A percentile compares a stretch with the other conserved stretches of the same genome.
phyloP scores from a whole-genome alignment of 2,113 vertebrate species.

The Polypterus senegalus region DNA sequence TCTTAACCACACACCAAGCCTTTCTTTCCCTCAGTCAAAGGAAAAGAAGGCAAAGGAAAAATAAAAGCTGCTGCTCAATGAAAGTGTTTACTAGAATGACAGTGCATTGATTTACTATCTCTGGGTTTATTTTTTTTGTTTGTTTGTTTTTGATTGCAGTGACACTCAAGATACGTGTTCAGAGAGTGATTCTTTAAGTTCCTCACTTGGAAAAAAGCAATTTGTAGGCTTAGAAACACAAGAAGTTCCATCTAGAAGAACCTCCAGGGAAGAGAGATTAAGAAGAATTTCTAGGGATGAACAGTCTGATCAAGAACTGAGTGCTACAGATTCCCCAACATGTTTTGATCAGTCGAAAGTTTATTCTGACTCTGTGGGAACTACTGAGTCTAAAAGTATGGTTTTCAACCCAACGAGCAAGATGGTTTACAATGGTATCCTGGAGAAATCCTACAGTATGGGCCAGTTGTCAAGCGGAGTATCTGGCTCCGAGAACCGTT shows the following conservation, averaged over 20 bases:
- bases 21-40: too few relatives aligned
- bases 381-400: conserved; percentile 75
- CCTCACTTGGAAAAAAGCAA: conserved; percentile 68
- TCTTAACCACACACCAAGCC: too few relatives aligned
- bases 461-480: conserved; percentile 72
- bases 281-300: conserved; percentile 81
- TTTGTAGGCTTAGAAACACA: conserved; percentile 59
- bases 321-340: conserved; percentile 55
- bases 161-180: conserved; percentile 71
- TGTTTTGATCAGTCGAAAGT: conserved; percentile 54
- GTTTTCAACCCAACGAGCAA: conserved; percentile 73
- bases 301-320: conserved; percentile 60
- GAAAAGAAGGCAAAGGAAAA: too few relatives aligned
- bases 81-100: too few relatives aligned
- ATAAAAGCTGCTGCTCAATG: too few relatives aligned
- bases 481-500: conserved; percentile 54
- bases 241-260: conserved; percentile 67
- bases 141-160: conserved; percentile 41
- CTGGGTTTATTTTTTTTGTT: conserved; percentile 12
- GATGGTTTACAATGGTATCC: conserved; percentile 76
- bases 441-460: conserved; percentile 96
- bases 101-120: neutral
- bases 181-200: conserved; percentile 80
- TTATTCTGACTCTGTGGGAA: conserved; percentile 70
- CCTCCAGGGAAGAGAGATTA: conserved; percentile 62